Evolutionary conservation across 2,113 vertebrate species (phyloP).

Genomic region (Crotalus horridus): DNA sequence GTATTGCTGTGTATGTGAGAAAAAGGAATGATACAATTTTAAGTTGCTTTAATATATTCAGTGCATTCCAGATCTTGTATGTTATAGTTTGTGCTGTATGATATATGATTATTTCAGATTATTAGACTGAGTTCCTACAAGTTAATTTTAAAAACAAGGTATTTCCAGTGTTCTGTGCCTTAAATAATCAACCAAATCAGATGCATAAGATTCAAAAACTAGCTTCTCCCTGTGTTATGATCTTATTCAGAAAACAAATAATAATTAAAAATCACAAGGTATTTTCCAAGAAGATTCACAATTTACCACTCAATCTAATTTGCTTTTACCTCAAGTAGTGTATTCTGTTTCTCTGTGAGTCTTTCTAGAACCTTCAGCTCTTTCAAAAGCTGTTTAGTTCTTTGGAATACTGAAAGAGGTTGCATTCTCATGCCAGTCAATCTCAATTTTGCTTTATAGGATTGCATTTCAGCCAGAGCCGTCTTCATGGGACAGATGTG

Average conservation of each 20-base stretch:
- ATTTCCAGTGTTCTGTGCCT: not conserved
- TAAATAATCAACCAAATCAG: not conserved
- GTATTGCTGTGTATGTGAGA: not conserved
- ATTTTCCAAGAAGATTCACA: not conserved
- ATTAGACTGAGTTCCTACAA: not conserved
- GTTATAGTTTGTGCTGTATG: not conserved
- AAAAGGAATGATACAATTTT: not conserved
- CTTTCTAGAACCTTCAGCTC: conserved; percentile 81
- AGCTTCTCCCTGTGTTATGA: not conserved
- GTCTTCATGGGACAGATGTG: conserved; percentile 81
- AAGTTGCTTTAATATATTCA: not conserved
- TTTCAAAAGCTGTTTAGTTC: conserved; percentile 72
- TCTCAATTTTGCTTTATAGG: conserved; percentile 73
- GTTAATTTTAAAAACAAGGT: not conserved
- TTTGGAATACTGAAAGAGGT: conserved; percentile 77
- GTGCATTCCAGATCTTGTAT: not conserved
- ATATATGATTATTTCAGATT: not conserved
- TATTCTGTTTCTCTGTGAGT: conserved; percentile 75
- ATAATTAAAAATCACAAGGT: not conserved
- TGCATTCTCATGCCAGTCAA: conserved; percentile 73
- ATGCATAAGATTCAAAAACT: not conserved
- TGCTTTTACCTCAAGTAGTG: conserved; percentile 75
- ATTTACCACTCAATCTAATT: not conserved
- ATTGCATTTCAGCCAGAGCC: conserved; percentile 76
- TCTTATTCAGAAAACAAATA: not conserved